Conservation (phyloP, 1,140 invertebrate genomes). For the Drosophila bocqueti region DNA sequence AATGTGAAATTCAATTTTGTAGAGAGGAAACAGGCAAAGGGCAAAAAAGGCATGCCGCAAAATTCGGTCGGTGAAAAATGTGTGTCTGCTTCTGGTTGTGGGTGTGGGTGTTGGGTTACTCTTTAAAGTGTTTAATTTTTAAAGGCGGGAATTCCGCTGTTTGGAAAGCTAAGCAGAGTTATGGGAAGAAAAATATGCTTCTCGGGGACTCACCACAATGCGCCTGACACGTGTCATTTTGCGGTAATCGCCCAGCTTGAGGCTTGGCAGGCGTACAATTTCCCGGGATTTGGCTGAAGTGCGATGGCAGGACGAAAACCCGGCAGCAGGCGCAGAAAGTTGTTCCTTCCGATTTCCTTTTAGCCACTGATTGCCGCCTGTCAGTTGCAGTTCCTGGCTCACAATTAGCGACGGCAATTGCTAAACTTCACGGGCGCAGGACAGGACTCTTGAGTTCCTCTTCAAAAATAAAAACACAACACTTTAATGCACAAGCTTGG, state of each 20-base stretch:
- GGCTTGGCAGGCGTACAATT: constrained; percentile 50
- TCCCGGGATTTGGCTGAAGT: constrained; percentile 44
- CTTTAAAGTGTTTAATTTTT: constrained; percentile 39
- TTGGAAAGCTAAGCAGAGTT: not conserved
- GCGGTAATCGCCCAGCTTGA: constrained; percentile 77
- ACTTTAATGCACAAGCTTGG: constrained; percentile 1
- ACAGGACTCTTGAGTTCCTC: constrained; percentile 6
- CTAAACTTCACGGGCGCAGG: constrained; percentile 2
- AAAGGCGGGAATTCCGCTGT: constrained; percentile 27
- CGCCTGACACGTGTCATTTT: constrained; percentile 83
- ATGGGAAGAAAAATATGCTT: not conserved
- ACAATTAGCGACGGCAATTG: constrained; percentile 55
- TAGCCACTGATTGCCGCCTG: constrained; percentile 29
- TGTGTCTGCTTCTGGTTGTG: constrained; percentile 22
- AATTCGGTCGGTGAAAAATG: constrained; percentile 48
- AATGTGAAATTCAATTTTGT: constrained; percentile 63
- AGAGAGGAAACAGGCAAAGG: constrained; percentile 25
- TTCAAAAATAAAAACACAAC: constrained; percentile 4
- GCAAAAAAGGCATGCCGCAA: constrained; percentile 45
- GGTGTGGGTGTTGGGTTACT: constrained; percentile 8
- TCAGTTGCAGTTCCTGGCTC: constrained; percentile 30
- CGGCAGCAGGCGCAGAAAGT: constrained; percentile 23
- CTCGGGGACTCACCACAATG: constrained; percentile 70
- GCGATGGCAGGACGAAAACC: constrained; percentile 1
- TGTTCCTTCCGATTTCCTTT: constrained; percentile 27